These are phyloP conservation scores for Psittacula cyanocephala DNA, from an alignment of 2,113 vertebrate genomes.

Conservation along the genomic window DNA sequence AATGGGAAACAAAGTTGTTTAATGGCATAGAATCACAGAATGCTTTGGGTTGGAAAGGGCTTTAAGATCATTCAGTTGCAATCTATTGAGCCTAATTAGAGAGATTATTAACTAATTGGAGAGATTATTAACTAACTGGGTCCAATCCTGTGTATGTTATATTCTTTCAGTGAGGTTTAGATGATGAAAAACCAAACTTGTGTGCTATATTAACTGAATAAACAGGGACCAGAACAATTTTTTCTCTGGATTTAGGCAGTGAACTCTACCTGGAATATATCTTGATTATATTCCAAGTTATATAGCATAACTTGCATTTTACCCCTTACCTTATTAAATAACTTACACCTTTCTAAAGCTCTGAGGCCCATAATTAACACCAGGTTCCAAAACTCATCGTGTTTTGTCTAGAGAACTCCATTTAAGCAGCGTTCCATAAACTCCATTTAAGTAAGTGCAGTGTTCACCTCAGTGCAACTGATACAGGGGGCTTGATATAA, in stretches of 20 bases:
- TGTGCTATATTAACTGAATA: neutral
- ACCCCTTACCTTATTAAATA: neutral
- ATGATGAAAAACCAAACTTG: no score
- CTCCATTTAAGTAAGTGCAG: neutral
- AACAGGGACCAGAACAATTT: neutral
- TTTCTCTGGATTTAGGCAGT: neutral
- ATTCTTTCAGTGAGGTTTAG: neutral
- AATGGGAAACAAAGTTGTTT: neutral
- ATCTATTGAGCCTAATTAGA: neutral
- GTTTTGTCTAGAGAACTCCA: neutral
- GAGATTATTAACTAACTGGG: neutral
- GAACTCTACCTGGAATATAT: neutral
- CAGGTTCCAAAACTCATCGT: neutral
- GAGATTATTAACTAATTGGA: neutral
- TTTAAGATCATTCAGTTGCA: neutral
- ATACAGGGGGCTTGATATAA: no score
- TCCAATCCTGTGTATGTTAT: neutral
- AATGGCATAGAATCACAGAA: neutral
- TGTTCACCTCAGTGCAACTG: rapidly evolving
- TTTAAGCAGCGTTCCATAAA: neutral
- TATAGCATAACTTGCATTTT: neutral
- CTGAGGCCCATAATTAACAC: neutral
- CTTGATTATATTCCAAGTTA: neutral
- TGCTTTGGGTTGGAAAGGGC: neutral
- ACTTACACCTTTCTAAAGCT: neutral